phyloP scores from a whole-genome alignment of 2,797 vertebrate genomes.

The Nasua narica region DNA sequence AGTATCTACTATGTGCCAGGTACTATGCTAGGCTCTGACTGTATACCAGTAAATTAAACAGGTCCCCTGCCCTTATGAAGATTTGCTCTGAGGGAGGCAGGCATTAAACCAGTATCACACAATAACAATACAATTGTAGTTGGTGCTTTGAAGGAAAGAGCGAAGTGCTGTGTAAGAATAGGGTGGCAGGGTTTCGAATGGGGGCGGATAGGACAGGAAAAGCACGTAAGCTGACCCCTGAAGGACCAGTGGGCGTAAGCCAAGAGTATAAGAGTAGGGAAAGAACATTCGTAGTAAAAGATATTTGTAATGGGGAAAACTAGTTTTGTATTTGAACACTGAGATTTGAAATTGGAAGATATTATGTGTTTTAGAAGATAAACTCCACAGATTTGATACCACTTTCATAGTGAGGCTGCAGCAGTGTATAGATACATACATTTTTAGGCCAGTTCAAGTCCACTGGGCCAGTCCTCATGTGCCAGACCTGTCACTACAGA shows the following conservation, averaged over 20 bases:
- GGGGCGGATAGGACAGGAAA: neutral
- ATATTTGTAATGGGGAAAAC: neutral
- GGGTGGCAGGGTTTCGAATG: neutral
- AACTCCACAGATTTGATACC: neutral
- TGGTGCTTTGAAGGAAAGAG: neutral
- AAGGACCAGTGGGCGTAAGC: neutral
- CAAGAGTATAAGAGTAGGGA: neutral
- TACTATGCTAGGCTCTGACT: neutral
- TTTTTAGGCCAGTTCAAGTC: neutral
- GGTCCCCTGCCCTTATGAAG: neutral
- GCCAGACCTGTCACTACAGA: neutral
- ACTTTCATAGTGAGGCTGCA: neutral
- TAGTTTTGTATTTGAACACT: neutral
- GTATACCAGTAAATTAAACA: neutral
- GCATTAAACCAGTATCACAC: neutral
- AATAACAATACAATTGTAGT: neutral
- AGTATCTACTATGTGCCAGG: neutral
- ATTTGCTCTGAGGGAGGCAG: neutral
- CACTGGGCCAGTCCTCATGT: neutral
- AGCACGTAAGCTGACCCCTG: neutral
- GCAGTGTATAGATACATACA: neutral
- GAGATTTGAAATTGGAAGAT: neutral
- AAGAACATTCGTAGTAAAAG: neutral
- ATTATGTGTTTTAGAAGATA: neutral
- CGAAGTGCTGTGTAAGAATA: neutral